phyloP scores from a whole-genome alignment of 2,113 vertebrate species.

The zebrafish (Danio rerio) region DNA sequence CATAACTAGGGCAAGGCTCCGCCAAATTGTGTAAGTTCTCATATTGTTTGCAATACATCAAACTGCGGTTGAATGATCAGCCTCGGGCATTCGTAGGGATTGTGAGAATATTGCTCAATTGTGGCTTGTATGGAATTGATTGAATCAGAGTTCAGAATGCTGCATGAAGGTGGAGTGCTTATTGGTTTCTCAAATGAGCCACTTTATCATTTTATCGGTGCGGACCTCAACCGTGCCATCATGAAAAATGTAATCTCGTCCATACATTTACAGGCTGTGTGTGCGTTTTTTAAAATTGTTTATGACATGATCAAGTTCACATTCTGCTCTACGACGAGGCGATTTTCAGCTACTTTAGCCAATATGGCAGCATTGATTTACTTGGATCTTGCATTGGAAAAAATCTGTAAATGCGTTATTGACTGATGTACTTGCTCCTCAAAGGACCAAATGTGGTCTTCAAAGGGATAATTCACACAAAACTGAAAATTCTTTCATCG shows the following conservation, averaged over 20 bases:
- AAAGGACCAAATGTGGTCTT: not conserved
- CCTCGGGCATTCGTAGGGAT: slow-evolving; percentile 31
- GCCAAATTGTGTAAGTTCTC: slow-evolving; percentile 13
- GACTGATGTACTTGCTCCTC: slow-evolving; percentile 24
- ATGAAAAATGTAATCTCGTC: slow-evolving; percentile 46
- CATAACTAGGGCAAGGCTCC: slow-evolving; percentile 25
- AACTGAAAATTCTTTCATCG: too few relatives aligned
- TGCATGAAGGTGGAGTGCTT: slow-evolving; percentile 47
- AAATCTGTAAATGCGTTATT: slow-evolving; percentile 23
- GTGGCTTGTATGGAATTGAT: slow-evolving; percentile 53
- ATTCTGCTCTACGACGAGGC: not conserved
- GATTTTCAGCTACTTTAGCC: slow-evolving; percentile 6
- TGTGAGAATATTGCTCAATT: slow-evolving; percentile 54
- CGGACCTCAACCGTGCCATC: slow-evolving; percentile 26
- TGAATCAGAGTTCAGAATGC: slow-evolving; percentile 50
- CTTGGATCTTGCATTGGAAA: slow-evolving; percentile 4
- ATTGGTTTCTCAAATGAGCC: slow-evolving; percentile 58
- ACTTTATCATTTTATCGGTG: slow-evolving; percentile 50
- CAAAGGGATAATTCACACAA: too few relatives aligned
- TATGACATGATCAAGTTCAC: not conserved
- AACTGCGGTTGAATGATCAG: slow-evolving; percentile 25
- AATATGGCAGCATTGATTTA: not conserved
- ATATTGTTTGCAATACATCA: slow-evolving; percentile 47
- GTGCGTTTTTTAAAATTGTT: not conserved
- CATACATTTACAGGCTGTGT: slow-evolving; percentile 21